Base-by-base conservation (phyloP, 2,113 vertebrate genomes). In the Pluvialis apricaria region DNA sequence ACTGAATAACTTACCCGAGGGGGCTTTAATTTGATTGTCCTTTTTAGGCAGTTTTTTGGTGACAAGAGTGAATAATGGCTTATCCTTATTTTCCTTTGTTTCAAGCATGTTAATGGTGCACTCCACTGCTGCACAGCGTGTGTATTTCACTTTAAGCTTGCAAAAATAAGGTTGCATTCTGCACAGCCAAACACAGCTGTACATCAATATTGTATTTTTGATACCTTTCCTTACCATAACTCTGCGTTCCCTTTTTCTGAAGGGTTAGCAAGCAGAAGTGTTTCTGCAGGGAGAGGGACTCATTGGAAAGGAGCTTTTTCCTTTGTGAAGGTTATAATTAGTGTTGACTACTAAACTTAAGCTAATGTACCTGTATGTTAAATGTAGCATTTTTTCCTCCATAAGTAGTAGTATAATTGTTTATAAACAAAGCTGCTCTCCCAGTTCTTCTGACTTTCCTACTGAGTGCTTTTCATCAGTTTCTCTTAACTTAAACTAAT, bases 51-150 rank as follows among this genome's bases (percentile, higher is more conserved):
- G 85, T 24, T 31, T 90, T 65, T 49, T 86, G 61, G 34, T 77
- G 57, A 24, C 0, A 0, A 9, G 69, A 65, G 72, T 82, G 52
- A 69, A 44, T 88, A 86, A 68, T 60, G 64, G 60, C 79, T 90
- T 55, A 49, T 71, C 28, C 3, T 92, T 78, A 40, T 87, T 88
- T 95, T 80, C 20, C 34, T 81, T 94, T 69, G 19, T 92, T 85
- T 87, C 40, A 69, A 92, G 95, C 91, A 92, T 94, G 92, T 89
- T 94, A 51, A n/a, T 69, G 32, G 62, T 80, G 49, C 73, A 62
- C 69, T 84, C 32, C 45, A 45, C 73, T 89, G 68, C 38, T 19
- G 13, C 58, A 38, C 0, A 2, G 22, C 84, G 19, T 70, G 31
- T 76, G 22, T 77, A 42, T 85, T 92, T 89, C 81, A 90, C 87